Evolutionary conservation across 37 sponge, comb jelly and placozoan genomes (phyloP).

Genomic region (Hormiphora californensis): DNA sequence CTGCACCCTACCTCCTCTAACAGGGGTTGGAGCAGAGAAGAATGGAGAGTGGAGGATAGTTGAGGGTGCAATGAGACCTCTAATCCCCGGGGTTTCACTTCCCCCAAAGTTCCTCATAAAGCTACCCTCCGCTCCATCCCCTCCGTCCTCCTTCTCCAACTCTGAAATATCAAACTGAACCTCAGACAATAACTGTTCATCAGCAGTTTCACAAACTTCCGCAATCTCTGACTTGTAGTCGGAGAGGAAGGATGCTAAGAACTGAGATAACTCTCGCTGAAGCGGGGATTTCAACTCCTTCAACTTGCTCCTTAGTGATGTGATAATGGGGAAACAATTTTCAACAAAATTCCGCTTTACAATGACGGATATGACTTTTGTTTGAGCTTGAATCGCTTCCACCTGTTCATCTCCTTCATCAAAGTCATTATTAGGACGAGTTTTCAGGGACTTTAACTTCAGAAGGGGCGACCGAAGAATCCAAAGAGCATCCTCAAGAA

Average conservation of each 20-base stretch:
- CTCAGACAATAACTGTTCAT: conserved; percentile 38
- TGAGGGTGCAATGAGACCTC: too few species aligned
- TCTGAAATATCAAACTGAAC: neutral
- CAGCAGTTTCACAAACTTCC: neutral
- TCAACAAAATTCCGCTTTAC: conserved; percentile 4
- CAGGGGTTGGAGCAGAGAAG: conserved; percentile 18
- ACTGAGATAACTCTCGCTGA: neutral
- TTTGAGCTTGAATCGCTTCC: conserved; percentile 8
- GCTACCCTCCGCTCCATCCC: too few species aligned
- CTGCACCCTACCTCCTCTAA: too few species aligned
- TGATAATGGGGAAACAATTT: conserved; percentile 21
- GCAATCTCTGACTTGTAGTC: conserved; percentile 35
- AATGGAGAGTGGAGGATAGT: neutral
- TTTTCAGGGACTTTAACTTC: conserved; percentile 7
- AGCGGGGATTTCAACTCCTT: conserved; percentile 3
- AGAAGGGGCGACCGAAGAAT: neutral
- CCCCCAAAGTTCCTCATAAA: too few species aligned
- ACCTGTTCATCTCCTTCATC: conserved; percentile 26
- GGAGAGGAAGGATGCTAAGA: neutral
- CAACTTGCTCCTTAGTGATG: neutral
- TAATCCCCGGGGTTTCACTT: too few species aligned
- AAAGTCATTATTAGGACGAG: conserved; percentile 16
- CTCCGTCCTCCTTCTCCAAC: neutral
- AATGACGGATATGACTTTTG: conserved; percentile 1
- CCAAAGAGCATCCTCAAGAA: conserved; percentile 32